Conservation (phyloP, 2,888 invertebrate genomes). For the Polia nebulosa region DNA sequence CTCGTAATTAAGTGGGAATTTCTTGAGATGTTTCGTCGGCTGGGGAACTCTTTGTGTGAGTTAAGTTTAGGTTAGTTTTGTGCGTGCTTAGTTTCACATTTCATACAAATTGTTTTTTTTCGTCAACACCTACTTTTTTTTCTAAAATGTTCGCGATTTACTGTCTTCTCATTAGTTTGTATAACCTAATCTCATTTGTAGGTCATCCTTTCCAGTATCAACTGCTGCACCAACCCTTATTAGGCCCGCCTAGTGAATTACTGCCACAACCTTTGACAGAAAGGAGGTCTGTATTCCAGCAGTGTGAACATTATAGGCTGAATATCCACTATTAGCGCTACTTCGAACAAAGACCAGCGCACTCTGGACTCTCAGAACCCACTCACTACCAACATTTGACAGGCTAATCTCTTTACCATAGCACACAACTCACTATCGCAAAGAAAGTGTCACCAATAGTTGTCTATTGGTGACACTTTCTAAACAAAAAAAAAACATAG, state of each 20-base stretch:
- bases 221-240: too few relatives aligned
- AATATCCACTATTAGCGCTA: not conserved
- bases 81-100: not conserved
- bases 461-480: too few relatives aligned
- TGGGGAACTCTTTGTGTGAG: conserved; percentile 24
- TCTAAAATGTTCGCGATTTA: not conserved
- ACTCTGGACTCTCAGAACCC: not conserved
- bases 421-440: not conserved
- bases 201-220: too few relatives aligned
- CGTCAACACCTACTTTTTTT: not conserved
- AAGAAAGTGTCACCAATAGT: not conserved
- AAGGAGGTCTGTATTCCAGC: too few relatives aligned
- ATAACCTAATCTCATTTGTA: too few relatives aligned
- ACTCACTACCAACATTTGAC: not conserved
- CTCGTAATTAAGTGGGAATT: conserved; percentile 51
- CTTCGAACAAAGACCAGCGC: not conserved
- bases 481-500: not conserved
- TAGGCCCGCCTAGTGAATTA: too few relatives aligned
- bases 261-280: too few relatives aligned
- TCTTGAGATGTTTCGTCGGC: conserved; percentile 31
- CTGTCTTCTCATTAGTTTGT: not conserved
- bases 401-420: too few relatives aligned
- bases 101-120: not conserved
- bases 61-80: conserved; percentile 7
- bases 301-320: too few relatives aligned